These are phyloP conservation scores for Proctacanthus coquilletti DNA, from an alignment of 1,140 invertebrate species.

Conservation along the genomic window DNA sequence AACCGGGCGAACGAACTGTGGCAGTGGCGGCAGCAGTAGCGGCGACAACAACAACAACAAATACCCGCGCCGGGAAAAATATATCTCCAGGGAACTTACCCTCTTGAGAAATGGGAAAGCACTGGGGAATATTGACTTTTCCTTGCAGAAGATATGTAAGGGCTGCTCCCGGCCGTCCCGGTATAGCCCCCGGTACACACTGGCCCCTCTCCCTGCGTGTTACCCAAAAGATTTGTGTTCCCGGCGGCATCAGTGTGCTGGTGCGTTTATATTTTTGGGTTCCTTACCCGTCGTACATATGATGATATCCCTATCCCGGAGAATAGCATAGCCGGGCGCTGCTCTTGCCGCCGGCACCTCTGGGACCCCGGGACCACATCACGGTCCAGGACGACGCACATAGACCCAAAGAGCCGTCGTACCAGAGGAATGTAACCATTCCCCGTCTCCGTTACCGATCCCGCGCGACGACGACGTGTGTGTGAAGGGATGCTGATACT, in stretches of 20 bases:
- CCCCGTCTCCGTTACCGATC: too few species aligned
- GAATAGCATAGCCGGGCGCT: too few species aligned
- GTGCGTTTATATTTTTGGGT: too few species aligned
- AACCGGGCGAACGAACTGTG: too few species aligned
- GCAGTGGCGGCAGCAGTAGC: constrained; percentile 2
- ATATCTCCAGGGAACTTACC: constrained; percentile 6
- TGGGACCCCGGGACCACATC: background rate
- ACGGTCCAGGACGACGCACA: background rate
- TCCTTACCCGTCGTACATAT: too few species aligned
- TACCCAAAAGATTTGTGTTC: constrained; percentile 1
- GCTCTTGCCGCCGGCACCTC: background rate
- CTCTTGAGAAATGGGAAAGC: constrained; percentile 5
- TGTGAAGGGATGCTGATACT: background rate
- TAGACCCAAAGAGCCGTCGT: background rate
- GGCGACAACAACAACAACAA: constrained; percentile 4
- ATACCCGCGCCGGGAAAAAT: background rate
- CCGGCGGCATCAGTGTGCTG: background rate
- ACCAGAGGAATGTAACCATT: too few species aligned
- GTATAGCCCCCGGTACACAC: background rate
- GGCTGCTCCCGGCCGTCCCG: background rate
- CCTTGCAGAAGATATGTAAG: background rate
- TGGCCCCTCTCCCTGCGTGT: too few species aligned
- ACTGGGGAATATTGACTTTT: constrained; percentile 2
- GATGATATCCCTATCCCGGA: too few species aligned
- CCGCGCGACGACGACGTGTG: background rate